Conservation (phyloP, 2,888 invertebrate genomes). For the Crioceris asparagi region DNA sequence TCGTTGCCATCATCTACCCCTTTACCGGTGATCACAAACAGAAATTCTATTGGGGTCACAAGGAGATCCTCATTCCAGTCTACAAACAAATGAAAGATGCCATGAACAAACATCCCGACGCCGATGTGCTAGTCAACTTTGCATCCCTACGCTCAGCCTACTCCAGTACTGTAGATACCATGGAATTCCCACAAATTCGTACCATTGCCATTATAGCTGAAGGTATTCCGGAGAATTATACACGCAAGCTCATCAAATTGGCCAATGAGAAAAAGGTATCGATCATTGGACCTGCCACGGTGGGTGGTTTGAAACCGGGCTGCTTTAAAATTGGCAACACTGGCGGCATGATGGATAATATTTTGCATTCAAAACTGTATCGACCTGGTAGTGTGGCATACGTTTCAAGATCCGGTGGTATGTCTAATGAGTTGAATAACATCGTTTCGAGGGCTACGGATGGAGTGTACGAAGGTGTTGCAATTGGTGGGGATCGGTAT, state of each 20-base stretch:
- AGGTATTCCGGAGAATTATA: slow-evolving; percentile 98
- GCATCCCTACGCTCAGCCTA: slow-evolving; percentile 96
- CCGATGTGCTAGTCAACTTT: slow-evolving; percentile 93
- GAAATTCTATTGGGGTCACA: slow-evolving; percentile 99
- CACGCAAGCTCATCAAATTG: slow-evolving; percentile 77
- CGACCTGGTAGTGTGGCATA: slow-evolving; percentile 95
- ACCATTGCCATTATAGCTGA: slow-evolving; percentile 98
- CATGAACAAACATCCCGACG: slow-evolving; percentile 88
- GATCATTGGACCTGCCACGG: slow-evolving; percentile 65
- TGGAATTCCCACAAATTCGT: slow-evolving; percentile 88
- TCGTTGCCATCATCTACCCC: slow-evolving; percentile 96
- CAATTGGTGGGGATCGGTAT: slow-evolving; percentile 90
- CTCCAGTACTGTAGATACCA: slow-evolving; percentile 90
- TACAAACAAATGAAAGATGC: slow-evolving; percentile 97
- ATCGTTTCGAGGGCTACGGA: slow-evolving; percentile 94
- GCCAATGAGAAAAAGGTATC: slow-evolving; percentile 62
- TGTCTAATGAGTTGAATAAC: slow-evolving; percentile 99
- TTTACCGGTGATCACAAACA: slow-evolving; percentile 98
- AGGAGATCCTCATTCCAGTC: slow-evolving; percentile 84
- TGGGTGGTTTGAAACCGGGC: slow-evolving; percentile 97
- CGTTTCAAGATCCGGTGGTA: slow-evolving; percentile 96
- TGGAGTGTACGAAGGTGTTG: slow-evolving; percentile 95
- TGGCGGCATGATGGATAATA: slow-evolving; percentile 99
- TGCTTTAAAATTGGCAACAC: slow-evolving; percentile 99
- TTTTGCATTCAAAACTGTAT: slow-evolving; percentile 92